Base-by-base conservation (phyloP, 2,888 invertebrate species). In the Mantis religiosa region DNA sequence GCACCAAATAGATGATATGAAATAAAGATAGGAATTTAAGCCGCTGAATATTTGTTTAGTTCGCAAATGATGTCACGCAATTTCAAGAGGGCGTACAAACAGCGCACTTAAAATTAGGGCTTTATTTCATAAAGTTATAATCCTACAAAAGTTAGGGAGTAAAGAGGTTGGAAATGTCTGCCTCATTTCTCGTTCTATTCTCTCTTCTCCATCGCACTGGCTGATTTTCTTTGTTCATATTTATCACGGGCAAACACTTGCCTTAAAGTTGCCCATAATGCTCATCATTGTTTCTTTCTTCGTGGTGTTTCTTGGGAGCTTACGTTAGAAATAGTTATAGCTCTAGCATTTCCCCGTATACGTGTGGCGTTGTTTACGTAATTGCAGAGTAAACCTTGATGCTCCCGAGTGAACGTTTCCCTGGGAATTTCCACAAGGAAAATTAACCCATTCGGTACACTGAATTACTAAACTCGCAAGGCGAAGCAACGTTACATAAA, bases 391-490 rank as follows among this genome's bases (percentile, higher is more conserved):
- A 82, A 87, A 87, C 82, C 86, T 87, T 82, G 41, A 87, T 82
- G 87, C 14, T 87, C 82, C 82, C 87, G 28, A 54, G 87, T 27
- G 87, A 30, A 82, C 12, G 41, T 41, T 87, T 87, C 30, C 87
- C 82, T 82, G 82, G 87, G 82, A 87, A 87, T 82, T 87, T 87
- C 87, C 87, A 82, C 81, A 84, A 84, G 85, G 84, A 88, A 87
- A 88, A 88, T 88, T 85, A 88, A 82, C 88, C 88, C 71, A 88
- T 88, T 88, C 71, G 28, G 81, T 81, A 82, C 81, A 9, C 81
- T 34, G 84, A 84, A 84, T 84, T 82, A 84, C 88, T 81, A 41
- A 82, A 82, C 87, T 87, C 34, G 34, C 82, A 82, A 30, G 34
- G 82, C 27, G 41, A 71, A 71, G 54, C 20, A 20, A 3, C 6